Percentiles rank a stretch among this genome's conserved stretches.
These are phyloP conservation scores for Matsumurasca onukii DNA, from an alignment of 1,140 invertebrate species.

Conservation along the genomic window DNA sequence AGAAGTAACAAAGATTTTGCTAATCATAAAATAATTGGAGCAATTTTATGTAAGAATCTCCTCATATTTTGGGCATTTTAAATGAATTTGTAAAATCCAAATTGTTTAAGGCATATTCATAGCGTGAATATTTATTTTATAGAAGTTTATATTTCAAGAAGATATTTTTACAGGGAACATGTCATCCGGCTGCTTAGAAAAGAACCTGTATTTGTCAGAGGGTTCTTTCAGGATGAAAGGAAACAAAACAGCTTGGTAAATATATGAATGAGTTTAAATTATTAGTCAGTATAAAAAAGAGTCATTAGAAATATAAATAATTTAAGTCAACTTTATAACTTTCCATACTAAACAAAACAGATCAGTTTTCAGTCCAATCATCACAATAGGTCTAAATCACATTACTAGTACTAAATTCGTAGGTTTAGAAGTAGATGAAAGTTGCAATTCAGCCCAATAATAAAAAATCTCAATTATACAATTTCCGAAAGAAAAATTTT, in stretches of 20 bases:
- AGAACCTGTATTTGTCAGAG: slow-evolving; percentile 15
- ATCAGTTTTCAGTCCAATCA: too few species aligned
- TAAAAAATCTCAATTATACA: background rate
- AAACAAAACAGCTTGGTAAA: slow-evolving; percentile 30
- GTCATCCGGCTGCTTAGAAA: slow-evolving; percentile 24
- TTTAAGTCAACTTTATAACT: background rate
- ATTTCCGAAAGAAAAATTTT: background rate
- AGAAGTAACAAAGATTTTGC: too few species aligned
- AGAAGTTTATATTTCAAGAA: too few species aligned
- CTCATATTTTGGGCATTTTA: too few species aligned
- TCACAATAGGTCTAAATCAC: too few species aligned
- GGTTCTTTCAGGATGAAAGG: slow-evolving; percentile 25
- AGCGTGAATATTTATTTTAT: too few species aligned
- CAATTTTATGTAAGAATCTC: too few species aligned
- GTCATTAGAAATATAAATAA: background rate
- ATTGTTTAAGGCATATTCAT: too few species aligned
- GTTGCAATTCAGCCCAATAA: background rate
- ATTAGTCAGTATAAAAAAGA: too few species aligned
- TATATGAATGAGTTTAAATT: too few species aligned
- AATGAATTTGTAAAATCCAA: background rate
- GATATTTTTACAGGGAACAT: slow-evolving; percentile 22
- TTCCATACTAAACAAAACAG: background rate
- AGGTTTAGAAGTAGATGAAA: background rate
- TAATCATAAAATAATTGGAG: too few species aligned
- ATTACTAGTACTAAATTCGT: too few species aligned